Conservation (phyloP, 2,797 vertebrate species). For the Neosilurus mollespiculum region DNA sequence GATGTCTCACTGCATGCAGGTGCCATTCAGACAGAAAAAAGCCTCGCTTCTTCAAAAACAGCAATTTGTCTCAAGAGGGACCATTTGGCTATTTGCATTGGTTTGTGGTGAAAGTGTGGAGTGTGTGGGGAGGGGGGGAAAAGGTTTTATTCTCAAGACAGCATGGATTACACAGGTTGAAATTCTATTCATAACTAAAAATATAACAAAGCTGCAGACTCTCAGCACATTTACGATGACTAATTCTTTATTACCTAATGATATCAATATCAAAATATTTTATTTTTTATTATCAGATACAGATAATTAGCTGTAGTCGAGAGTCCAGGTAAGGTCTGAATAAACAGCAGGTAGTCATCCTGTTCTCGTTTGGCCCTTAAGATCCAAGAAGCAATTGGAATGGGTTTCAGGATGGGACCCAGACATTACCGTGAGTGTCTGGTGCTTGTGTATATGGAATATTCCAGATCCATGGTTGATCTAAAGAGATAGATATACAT, state of each 20-base stretch:
- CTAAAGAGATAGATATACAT: conserved; percentile 67
- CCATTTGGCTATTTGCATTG: conserved; percentile 16
- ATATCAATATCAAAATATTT: not conserved
- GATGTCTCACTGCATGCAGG: conserved; percentile 9
- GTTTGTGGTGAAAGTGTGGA: conserved; percentile 21
- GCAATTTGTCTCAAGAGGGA: conserved; percentile 31
- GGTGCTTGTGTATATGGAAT: conserved; percentile 87
- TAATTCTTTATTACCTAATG: not conserved
- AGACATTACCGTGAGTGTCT: conserved; percentile 93
- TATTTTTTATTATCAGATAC: conserved; percentile 1
- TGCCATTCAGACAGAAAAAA: conserved; percentile 22
- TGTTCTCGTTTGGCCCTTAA: conserved; percentile 3
- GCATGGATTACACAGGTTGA: not conserved
- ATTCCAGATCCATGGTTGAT: conserved; percentile 97
- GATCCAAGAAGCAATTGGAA: conserved; percentile 7
- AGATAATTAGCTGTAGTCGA: not conserved
- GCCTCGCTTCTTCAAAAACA: conserved; percentile 8
- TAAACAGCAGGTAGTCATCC: not conserved
- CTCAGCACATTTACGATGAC: not conserved
- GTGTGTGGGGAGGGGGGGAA: not conserved
- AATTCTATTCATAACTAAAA: not conserved
- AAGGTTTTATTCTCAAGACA: not conserved
- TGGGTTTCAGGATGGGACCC: conserved; percentile 82
- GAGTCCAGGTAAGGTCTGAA: not conserved
- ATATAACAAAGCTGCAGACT: not conserved